A percentile compares a stretch with the other conserved stretches of the same genome.
phyloP scores from a whole-genome alignment of 2,797 vertebrate species.

The Hypotaenidia philippensis region DNA sequence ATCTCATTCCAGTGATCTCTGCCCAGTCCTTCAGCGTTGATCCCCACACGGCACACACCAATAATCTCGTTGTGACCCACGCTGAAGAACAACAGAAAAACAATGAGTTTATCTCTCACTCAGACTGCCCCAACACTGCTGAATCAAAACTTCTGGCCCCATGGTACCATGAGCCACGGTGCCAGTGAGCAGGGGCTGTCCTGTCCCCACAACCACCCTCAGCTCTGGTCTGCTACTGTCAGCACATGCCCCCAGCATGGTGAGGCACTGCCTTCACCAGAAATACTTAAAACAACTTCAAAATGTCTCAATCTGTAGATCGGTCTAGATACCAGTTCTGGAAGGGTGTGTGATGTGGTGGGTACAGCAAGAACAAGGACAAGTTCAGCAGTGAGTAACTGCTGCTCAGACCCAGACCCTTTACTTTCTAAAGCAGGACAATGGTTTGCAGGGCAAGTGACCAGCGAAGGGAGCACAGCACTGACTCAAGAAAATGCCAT shows the following conservation, averaged over 20 bases:
- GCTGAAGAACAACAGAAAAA: constrained; percentile 70
- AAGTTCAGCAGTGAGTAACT: not conserved
- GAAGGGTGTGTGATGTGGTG: not conserved
- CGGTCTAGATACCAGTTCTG: not conserved
- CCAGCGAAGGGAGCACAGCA: not conserved
- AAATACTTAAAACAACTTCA: not conserved
- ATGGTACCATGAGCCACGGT: fast-evolving
- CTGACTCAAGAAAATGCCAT: not conserved
- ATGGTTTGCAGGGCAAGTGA: not conserved
- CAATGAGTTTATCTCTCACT: fast-evolving
- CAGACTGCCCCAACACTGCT: not conserved
- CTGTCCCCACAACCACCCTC: fast-evolving
- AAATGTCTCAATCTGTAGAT: not conserved
- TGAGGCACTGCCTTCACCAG: fast-evolving
- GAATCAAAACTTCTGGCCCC: not conserved
- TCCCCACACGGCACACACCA: constrained; percentile 92
- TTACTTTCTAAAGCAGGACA: not conserved
- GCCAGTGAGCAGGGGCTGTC: fast-evolving
- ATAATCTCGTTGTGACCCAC: constrained; percentile 99
- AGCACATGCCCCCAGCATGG: not conserved
- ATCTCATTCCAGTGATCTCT: constrained; percentile 99
- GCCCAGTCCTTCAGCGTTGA: constrained; percentile 91
- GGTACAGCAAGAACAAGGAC: not conserved
- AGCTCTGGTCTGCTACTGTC: not conserved
- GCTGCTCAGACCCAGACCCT: not conserved